Base-by-base conservation (phyloP, 2,113 vertebrate genomes). In the Oryzias celebensis region DNA sequence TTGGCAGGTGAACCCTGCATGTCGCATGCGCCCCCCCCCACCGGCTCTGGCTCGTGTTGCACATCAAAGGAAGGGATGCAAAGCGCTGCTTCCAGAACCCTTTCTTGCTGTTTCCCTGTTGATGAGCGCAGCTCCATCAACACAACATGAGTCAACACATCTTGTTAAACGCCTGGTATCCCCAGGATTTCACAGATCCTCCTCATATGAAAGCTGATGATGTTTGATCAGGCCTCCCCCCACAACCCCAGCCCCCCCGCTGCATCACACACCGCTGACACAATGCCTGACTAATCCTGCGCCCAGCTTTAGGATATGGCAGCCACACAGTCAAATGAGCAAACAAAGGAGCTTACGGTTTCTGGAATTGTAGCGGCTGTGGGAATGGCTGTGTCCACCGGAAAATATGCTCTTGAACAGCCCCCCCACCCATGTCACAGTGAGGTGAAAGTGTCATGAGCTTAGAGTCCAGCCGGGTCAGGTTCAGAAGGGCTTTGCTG, bases 251-350 rank as follows among this genome's bases (percentile, higher is more conserved):
- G 51, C 42, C 43, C 36, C 52, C 50, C 61, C 44, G 48, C 74
- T 62, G 73, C 85, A 65, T 78, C 74, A 55, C 74, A 68, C 72
- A 65, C 71, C 55, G 55, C 76, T 76, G 82, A 82, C 84, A 84
- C 87, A 87, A 83, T 84, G 78, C 73, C 73, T 57, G 53, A 66
- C 71, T 86, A 86, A 86, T 84, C 75, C 77, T 23, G 31, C 4
- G n/a, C 55, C 81, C 67, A 64, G 75, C 63, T 78, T 68, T 77
- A 65, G 77, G 79, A 75, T 69, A 80, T 85, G 73, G 79, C 85
- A 79, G 70, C 79, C 87, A 71, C 82, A 77, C 80, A 86, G 83
- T 85, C 81, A 89, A 86, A 86, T 86, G 79, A 86, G 78, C 83
- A 90, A 90, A 87, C 85, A 89, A 89, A 87, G 85, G 66, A 63